Percentiles rank a stretch among this genome's conserved stretches.
phyloP scores from a whole-genome alignment of 2,113 vertebrate genomes.

The Cephalopholis sonnerati region DNA sequence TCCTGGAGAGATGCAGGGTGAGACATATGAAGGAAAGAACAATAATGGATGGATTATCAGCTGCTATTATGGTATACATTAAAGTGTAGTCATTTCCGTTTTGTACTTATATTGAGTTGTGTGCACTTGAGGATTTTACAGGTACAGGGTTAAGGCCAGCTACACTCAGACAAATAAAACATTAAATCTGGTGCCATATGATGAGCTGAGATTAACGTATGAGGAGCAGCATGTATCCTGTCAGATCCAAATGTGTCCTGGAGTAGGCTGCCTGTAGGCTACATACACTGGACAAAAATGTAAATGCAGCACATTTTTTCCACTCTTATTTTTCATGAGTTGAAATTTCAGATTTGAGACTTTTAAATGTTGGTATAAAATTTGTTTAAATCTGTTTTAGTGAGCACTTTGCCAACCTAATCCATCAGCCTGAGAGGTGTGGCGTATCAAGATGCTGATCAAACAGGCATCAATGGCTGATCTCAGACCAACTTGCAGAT shows the following conservation, averaged over 20 bases:
- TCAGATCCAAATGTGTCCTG: background rate
- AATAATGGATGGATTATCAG: constrained; percentile 15
- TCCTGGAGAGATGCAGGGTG: constrained; percentile 77
- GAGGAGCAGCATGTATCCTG: background rate
- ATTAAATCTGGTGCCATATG: background rate
- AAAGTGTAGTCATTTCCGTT: background rate
- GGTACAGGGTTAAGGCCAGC: background rate
- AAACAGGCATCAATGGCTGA: too few species aligned
- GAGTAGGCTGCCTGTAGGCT: background rate
- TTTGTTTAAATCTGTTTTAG: too few species aligned
- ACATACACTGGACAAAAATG: too few species aligned
- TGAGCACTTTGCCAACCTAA: too few species aligned
- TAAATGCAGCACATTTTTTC: too few species aligned
- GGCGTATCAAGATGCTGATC: too few species aligned
- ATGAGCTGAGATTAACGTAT: background rate
- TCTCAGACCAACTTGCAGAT: too few species aligned
- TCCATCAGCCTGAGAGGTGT: too few species aligned
- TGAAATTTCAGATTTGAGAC: too few species aligned
- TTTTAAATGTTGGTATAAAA: too few species aligned
- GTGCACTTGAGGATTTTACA: background rate
- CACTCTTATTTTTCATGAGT: too few species aligned
- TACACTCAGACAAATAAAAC: background rate
- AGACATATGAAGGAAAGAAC: background rate
- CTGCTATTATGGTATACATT: constrained; percentile 20
- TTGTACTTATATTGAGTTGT: background rate